These are phyloP conservation scores for Dreissena polymorpha DNA, from an alignment of 1,140 invertebrate species.

Conservation along the genomic window DNA sequence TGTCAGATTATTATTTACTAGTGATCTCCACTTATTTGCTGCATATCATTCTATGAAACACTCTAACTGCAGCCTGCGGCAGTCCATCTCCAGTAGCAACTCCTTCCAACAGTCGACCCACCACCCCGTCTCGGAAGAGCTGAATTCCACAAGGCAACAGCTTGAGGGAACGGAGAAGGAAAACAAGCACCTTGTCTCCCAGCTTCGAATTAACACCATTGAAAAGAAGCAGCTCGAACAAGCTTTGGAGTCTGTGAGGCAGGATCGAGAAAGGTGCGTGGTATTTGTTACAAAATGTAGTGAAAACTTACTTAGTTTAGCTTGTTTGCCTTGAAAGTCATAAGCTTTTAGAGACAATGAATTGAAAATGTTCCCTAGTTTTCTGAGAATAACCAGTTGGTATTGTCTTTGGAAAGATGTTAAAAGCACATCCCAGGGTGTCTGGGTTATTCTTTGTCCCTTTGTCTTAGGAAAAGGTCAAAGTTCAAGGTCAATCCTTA, in stretches of 20 bases:
- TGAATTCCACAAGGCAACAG: not conserved
- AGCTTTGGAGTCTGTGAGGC: slow-evolving; percentile 42
- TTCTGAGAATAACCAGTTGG: not conserved
- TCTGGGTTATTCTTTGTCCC: too few relatives aligned
- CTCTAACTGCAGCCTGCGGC: slow-evolving; percentile 42
- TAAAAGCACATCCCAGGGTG: too few relatives aligned
- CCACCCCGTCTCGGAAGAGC: slow-evolving; percentile 24
- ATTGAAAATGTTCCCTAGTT: not conserved
- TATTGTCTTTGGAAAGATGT: too few relatives aligned
- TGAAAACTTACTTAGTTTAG: not conserved
- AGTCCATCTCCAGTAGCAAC: slow-evolving; percentile 49
- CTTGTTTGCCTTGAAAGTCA: not conserved
- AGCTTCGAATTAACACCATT: slow-evolving; percentile 21
- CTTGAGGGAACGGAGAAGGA: slow-evolving; percentile 32
- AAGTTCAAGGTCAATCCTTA: too few relatives aligned
- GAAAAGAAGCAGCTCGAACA: slow-evolving; percentile 52
- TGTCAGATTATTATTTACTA: too few relatives aligned
- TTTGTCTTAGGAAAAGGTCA: too few relatives aligned
- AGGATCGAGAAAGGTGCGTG: slow-evolving; percentile 46
- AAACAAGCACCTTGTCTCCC: slow-evolving; percentile 22
- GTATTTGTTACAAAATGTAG: not conserved
- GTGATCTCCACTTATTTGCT: too few relatives aligned
- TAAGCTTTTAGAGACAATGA: not conserved
- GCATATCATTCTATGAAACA: too few relatives aligned
- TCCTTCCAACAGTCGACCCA: slow-evolving; percentile 33